These are phyloP conservation scores for Rhabdornis inornatus DNA, from an alignment of 2,113 vertebrate species.

Conservation along the genomic window DNA sequence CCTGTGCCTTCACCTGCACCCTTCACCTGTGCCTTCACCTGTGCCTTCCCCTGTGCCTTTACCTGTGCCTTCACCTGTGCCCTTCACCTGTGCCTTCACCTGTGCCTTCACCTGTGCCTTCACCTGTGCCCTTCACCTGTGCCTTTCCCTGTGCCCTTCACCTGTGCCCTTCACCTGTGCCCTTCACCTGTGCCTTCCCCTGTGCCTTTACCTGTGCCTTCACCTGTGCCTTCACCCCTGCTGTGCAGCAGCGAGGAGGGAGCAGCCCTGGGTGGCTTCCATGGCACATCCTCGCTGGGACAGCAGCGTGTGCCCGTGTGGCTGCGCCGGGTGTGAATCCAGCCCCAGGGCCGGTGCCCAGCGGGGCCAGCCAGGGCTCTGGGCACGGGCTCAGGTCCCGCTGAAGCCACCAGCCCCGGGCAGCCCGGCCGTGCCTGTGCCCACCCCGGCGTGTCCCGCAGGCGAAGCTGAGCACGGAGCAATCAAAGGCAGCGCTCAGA, in stretches of 20 bases:
- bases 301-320: accelerated
- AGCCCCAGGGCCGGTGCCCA: no score
- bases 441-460: no score
- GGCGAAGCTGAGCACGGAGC: not conserved
- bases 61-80: no score
- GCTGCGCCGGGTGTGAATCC: accelerated
- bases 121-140: no score
- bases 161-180: not conserved
- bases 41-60: no score
- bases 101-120: no score
- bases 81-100: no score
- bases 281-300: accelerated
- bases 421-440: not conserved
- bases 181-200: not conserved
- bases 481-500: not conserved
- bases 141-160: no score
- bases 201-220: not conserved
- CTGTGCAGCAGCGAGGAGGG: not conserved
- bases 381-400: accelerated
- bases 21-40: no score
- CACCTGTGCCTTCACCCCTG: accelerated
- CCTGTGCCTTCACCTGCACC: no score
- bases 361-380: accelerated
- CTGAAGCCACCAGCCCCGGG: not conserved
- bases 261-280: not conserved